phyloP scores from a whole-genome alignment of 2,888 invertebrate genomes.

The Leistus spinibarbis region DNA sequence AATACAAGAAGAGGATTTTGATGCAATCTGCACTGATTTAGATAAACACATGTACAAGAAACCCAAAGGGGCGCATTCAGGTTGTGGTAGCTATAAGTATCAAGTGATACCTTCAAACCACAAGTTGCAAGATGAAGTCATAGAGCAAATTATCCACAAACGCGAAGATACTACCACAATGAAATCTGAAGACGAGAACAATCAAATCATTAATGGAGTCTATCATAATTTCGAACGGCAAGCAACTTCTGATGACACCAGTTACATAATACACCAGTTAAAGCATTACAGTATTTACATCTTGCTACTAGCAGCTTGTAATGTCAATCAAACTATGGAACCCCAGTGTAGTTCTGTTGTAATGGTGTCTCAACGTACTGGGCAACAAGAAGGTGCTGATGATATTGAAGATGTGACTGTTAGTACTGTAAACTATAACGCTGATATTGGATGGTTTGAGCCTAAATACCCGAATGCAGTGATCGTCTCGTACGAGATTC shows the following conservation, averaged over 20 bases:
- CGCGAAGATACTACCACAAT: conserved; percentile 23
- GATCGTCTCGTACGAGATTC: conserved; percentile 67
- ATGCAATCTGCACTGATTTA: conserved; percentile 31
- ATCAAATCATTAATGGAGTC: conserved; percentile 25
- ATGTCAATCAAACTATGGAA: conserved; percentile 59
- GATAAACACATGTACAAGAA: conserved; percentile 2
- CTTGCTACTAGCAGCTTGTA: conserved; percentile 67
- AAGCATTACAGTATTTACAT: conserved; percentile 65
- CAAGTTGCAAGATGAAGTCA: conserved; percentile 1
- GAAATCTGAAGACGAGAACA: conserved; percentile 21
- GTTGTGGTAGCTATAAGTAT: conserved; percentile 24
- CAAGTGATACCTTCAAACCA: conserved; percentile 22
- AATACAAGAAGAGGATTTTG: conserved; percentile 31
- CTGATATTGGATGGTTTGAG: conserved; percentile 61
- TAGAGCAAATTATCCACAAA: conserved; percentile 24
- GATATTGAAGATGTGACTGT: conserved; percentile 49
- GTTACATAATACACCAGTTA: conserved; percentile 53
- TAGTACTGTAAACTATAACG: conserved; percentile 46
- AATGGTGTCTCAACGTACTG: conserved; percentile 60
- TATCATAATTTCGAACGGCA: conserved; percentile 29
- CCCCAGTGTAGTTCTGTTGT: conserved; percentile 59
- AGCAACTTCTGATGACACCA: conserved; percentile 44
- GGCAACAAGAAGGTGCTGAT: conserved; percentile 55
- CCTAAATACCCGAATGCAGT: conserved; percentile 70
- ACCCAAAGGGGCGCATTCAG: conserved; percentile 16